Base-by-base conservation (phyloP, 2,113 vertebrate species). In the Ageneiosus marmoratus region DNA sequence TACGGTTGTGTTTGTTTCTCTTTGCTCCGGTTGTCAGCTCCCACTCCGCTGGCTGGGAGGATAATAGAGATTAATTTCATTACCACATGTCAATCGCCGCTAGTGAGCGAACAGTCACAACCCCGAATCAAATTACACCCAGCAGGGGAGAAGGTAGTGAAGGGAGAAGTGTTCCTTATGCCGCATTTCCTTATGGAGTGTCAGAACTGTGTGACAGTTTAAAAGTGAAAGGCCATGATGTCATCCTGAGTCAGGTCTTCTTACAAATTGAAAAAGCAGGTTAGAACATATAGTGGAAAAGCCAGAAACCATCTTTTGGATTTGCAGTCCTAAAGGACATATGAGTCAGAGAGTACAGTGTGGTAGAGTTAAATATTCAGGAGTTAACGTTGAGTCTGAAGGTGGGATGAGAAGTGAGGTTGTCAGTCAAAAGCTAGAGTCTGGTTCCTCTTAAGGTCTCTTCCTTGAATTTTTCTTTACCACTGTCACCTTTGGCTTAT, bases 41-140 rank as follows among this genome's bases (percentile, higher is more conserved):
- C 80, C 51, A 80, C 67, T 81, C 75, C 76, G 55, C 79, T 75
- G 82, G 37, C 70, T 77, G 53, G 29, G 13, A 79, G 81, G 74
- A 88, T 82, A 81, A 87, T 77, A 77, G 77, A 88, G 88, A 86
- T 85, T 92, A 87, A 92, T 92, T 91, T 91, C 85, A 92, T 92
- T 89, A 92, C 81, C 81, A 48, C 82, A 81, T 90, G 89, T 89
- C 88, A 91, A 86, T 83, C 67, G 83, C 88, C 89, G 85, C 89
- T 55, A 83, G 89, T 88, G 87, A 89, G 87, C 90, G 87, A 89
- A 92, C 86, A 89, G 91, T 90, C 84, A 81, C 88, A 81, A 88
- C 84, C 84, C 78, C 85, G 88, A 91, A 91, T 89, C 87, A 77
- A 90, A 92, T 92, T 91, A 91, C 67, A 82, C 56, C 32, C 76